Conservation (phyloP, 2,797 vertebrate species). For the Hirundo rustica region DNA sequence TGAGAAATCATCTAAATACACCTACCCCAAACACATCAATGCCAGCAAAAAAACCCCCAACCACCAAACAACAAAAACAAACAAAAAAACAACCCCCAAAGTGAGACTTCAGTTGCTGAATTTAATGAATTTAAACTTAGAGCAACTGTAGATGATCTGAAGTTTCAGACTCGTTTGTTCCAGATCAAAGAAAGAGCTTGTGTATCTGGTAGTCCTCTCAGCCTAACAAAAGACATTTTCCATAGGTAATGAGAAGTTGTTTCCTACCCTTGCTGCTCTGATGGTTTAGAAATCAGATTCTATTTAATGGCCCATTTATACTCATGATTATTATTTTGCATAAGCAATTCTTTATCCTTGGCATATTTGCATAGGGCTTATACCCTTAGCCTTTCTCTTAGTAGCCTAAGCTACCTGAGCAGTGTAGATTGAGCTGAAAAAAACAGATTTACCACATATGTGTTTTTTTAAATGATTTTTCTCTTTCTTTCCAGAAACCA, state of each 20-base stretch:
- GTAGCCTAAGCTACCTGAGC: neutral
- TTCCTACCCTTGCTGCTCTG: neutral
- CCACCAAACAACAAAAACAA: neutral
- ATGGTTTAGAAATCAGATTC: neutral
- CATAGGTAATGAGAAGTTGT: neutral
- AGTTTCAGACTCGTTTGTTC: neutral
- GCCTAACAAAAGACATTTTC: neutral
- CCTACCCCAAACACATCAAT: neutral
- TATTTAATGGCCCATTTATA: neutral
- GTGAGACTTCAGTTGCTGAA: neutral
- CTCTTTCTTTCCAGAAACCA: neutral
- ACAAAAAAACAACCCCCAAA: neutral
- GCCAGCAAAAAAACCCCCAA: neutral
- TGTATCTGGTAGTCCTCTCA: neutral
- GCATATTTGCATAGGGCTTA: neutral
- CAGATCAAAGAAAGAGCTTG: neutral
- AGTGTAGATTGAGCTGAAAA: neutral
- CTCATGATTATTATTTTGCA: neutral
- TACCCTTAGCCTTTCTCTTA: neutral
- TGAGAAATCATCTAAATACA: neutral
- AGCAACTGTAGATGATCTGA: neutral
- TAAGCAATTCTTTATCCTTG: neutral
- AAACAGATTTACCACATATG: neutral
- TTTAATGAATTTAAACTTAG: neutral
- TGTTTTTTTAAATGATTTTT: neutral